Conservation (phyloP, 2,888 invertebrate species). For the Philopedon plagiatum region DNA sequence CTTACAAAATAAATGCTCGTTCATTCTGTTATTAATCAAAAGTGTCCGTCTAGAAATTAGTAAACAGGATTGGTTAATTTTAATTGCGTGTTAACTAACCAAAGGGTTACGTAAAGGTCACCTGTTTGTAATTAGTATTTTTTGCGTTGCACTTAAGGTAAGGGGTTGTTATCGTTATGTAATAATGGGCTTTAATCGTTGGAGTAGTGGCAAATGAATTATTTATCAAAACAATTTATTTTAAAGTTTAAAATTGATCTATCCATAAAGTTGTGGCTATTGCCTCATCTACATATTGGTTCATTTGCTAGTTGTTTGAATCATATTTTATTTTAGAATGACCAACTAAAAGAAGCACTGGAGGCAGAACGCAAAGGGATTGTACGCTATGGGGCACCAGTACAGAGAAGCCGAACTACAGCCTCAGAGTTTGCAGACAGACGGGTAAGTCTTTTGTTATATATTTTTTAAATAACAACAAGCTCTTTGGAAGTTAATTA, state of each 20-base stretch:
- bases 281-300: background rate
- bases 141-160: background rate
- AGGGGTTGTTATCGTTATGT: background rate
- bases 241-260: background rate
- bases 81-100: too few species aligned
- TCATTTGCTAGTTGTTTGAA: background rate
- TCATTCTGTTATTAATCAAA: too few species aligned
- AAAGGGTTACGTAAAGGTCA: background rate
- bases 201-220: background rate
- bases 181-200: background rate
- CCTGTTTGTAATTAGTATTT: background rate
- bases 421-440: slow-evolving; percentile 44
- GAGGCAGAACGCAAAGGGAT: slow-evolving; percentile 71
- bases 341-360: slow-evolving; percentile 72
- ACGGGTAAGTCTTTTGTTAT: slow-evolving; percentile 11
- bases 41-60: background rate
- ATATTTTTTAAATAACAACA: too few species aligned
- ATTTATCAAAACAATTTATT: background rate
- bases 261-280: background rate
- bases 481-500: too few species aligned
- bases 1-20: too few species aligned
- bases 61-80: background rate
- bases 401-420: slow-evolving; percentile 70
- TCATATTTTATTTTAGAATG: slow-evolving; percentile 68
- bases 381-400: slow-evolving; percentile 65